A percentile compares a stretch with the other conserved stretches of the same genome.
phyloP scores from a whole-genome alignment of 2,113 vertebrate species.

The Sander vitreus region DNA sequence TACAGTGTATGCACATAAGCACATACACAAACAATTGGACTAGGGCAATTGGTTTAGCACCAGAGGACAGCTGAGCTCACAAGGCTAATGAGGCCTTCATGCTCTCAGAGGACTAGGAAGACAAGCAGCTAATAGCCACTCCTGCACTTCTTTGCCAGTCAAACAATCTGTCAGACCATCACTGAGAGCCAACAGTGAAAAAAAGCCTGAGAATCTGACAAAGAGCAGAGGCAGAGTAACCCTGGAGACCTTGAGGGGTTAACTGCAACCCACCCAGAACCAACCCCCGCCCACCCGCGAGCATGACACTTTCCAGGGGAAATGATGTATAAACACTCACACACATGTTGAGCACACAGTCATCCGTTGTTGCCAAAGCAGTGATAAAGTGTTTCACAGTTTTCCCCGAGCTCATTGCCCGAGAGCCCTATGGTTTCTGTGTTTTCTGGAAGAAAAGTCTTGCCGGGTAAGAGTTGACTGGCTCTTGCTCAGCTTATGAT shows the following conservation, averaged over 20 bases:
- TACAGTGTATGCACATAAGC: neutral
- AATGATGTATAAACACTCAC: slow-evolving; percentile 78
- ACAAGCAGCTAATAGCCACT: slow-evolving; percentile 68
- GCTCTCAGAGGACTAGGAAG: slow-evolving; percentile 61
- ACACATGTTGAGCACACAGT: slow-evolving; percentile 71
- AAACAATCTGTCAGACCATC: slow-evolving; percentile 52
- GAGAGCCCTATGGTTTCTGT: slow-evolving; percentile 18
- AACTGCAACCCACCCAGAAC: slow-evolving; percentile 77
- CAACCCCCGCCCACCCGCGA: slow-evolving; percentile 62
- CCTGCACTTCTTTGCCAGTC: slow-evolving; percentile 49
- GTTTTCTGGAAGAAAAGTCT: slow-evolving; percentile 38
- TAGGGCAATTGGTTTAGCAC: slow-evolving; percentile 41
- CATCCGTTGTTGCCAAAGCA: slow-evolving; percentile 65
- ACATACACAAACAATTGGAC: slow-evolving; percentile 40
- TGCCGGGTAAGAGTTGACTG: slow-evolving; percentile 24
- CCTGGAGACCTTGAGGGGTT: slow-evolving; percentile 74
- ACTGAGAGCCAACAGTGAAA: slow-evolving; percentile 52
- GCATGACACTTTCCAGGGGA: slow-evolving; percentile 81
- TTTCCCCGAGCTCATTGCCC: slow-evolving; percentile 29
- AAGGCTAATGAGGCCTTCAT: slow-evolving; percentile 67
- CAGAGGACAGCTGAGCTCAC: slow-evolving; percentile 65
- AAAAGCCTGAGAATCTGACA: slow-evolving; percentile 68
- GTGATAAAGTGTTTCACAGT: slow-evolving; percentile 59
- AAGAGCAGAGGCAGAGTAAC: slow-evolving; percentile 70
- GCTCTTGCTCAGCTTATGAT: slow-evolving; percentile 31